Conservation (phyloP, 2,888 invertebrate genomes). For the Hyposoter dolosus region DNA sequence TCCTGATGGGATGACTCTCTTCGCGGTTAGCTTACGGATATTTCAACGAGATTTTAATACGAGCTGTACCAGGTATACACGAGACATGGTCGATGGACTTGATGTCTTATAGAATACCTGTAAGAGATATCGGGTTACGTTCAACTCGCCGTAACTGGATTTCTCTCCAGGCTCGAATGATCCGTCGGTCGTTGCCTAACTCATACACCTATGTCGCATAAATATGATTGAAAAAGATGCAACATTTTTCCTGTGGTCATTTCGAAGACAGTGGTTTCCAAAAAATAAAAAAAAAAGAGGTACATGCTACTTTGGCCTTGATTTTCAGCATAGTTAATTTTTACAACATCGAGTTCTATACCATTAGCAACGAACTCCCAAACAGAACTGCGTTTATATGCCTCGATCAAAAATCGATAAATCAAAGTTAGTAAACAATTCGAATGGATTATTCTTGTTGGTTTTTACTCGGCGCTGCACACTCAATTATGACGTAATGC, state of each 20-base stretch:
- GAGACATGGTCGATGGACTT: conserved; percentile 29
- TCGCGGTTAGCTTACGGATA: conserved; percentile 24
- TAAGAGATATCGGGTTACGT: conserved; percentile 50
- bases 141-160: conserved; percentile 40
- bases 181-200: conserved; percentile 29
- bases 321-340: not conserved
- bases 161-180: conserved; percentile 42
- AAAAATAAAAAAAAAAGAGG: conserved; percentile 2
- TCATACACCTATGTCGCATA: not conserved
- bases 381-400: not conserved
- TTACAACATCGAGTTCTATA: not conserved
- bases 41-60: conserved; percentile 23
- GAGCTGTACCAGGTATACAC: conserved; percentile 14
- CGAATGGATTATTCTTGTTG: not conserved
- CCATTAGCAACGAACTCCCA: not conserved
- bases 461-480: not conserved
- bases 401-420: not conserved
- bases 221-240: conserved; percentile 18
- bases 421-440: not conserved
- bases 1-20: conserved; percentile 4
- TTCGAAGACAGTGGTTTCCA: not conserved
- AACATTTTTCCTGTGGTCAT: conserved; percentile 20
- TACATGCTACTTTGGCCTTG: too few species aligned
- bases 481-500: not conserved
- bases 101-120: conserved; percentile 32